phyloP scores from a whole-genome alignment of 2,888 invertebrate genomes.

The Fissipunctia ypsillon region DNA sequence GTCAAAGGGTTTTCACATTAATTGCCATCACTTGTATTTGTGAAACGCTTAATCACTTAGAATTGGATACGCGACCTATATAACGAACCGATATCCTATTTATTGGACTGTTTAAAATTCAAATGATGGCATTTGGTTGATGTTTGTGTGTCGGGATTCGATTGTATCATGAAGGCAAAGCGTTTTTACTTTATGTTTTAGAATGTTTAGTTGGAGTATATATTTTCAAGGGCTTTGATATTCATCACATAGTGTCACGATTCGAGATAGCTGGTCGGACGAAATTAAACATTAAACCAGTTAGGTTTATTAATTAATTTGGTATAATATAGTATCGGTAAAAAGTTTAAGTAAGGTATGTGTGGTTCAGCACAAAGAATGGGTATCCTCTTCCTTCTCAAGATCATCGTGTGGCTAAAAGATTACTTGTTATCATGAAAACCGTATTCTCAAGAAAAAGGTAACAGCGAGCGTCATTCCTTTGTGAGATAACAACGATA shows the following conservation, averaged over 20 bases:
- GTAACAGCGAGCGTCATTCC: not conserved
- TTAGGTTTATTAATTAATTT: too few relatives aligned
- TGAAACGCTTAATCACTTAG: constrained; percentile 63
- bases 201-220: too few relatives aligned
- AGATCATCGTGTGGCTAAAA: not conserved
- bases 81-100: constrained; percentile 51
- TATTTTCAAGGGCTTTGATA: too few relatives aligned
- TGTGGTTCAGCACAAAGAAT: not conserved
- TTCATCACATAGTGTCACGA: not conserved
- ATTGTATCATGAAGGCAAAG: not conserved
- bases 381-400: not conserved
- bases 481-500: not conserved
- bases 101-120: constrained; percentile 60
- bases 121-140: constrained; percentile 13
- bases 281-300: not conserved
- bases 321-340: too few relatives aligned
- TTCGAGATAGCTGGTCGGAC: too few relatives aligned
- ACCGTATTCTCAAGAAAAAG: not conserved
- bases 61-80: constrained; percentile 64
- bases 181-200: not conserved
- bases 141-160: constrained; percentile 6
- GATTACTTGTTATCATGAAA: not conserved
- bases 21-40: constrained; percentile 57
- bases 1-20: constrained; percentile 65
- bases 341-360: not conserved